Evolutionary conservation across 2,797 vertebrate species (phyloP), one percentile per base, ranked within the genome.

Genomic region (Malacoraja senta): DNA sequence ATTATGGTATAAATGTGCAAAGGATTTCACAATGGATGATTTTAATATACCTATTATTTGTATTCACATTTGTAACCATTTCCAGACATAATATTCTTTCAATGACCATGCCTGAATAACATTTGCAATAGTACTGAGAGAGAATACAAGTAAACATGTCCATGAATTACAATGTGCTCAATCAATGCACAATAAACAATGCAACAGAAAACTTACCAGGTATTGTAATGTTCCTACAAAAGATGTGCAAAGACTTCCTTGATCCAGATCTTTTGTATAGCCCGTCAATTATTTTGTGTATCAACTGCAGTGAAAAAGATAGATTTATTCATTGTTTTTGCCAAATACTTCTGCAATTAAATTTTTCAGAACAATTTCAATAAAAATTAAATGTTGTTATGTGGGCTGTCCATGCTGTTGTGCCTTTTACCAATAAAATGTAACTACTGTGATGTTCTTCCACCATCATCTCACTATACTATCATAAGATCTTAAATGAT

Each of bases 211-310:
- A 94, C 97, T 97, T 95, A 98, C 98, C 97, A 99, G 95, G 96
- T 99, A 99, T 78, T 99, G 98, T n/a, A 99, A 95, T 1, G 98
- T 99, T 95, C 98, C 98, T 93, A 99, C 98, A 96, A 99, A 99
- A 0, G 98, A 99, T 53, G 98, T 99, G 94, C 98, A 99, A 32
- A 99, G 96, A 94, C 98, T 99, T 93, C 98, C 98, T 95, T 99
- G 98, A 96, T 99, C 98, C 93, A 99, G 95, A 95, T 99, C 98
- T 96, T 99, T 99, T 94, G 98, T 98, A 92, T 99, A 99, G 93
- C 98, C 98, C 94, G 95, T 99, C 98, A 95, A 99, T 99, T 95
- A 99, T 98, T 96, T 99, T 99, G 96, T 99, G 98, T 93, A 98
- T 95, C 93, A 98, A 94, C 98, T 99, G 95, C 4, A 24, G 1